Evolutionary conservation across 2,888 invertebrate species (phyloP), one percentile per base, ranked within the genome.

Genomic region (Drosophila anomalipes): DNA sequence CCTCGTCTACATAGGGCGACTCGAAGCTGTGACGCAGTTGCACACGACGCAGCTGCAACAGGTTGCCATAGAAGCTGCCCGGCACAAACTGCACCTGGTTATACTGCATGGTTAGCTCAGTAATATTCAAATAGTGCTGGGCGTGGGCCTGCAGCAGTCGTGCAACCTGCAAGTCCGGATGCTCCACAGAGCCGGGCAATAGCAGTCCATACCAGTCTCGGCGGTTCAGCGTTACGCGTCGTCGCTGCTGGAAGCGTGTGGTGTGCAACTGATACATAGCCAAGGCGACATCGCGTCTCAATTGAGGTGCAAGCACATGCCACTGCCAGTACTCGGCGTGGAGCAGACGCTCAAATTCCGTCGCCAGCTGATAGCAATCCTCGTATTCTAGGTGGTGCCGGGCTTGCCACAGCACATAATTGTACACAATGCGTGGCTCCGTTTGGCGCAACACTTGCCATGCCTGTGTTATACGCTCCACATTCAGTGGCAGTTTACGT

Each of bases 321-420:
- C 92, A 92, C 35, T 91, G 80, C 92, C 92, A 92, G 54, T 93
- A 93, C 59, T 93, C 92, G 0, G 89, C 74, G 19, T 90, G 87
- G 9, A 92, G 67, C n/a, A 92, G 49, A 1, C 83, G 69, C 37
- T 92, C 89, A 28, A 93, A 93, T 49, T 92, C 92, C 28, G 82
- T 72, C 0, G 87, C 79, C 32, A 92, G 52, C 7, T 74, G 63
- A 39, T 81, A 93, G 51, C 92, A 92, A 16, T 90, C 85, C 19
- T 74, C 70, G 4, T 84, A 86, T 1, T 61, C 53, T 0, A 93
- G 66, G 0, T 75, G 67, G 39, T 82, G 80, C 4, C 83, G 82
- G 7, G 86, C 86, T 56, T 89, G 93, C 92, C 92, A 92, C n/a
- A 93, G 63, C 51, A 93, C 80, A 44, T 87, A 92, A 65, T 92